These are phyloP conservation scores for Hipposideros larvatus DNA, from an alignment of 2,797 vertebrate genomes.

Conservation along the genomic window DNA sequence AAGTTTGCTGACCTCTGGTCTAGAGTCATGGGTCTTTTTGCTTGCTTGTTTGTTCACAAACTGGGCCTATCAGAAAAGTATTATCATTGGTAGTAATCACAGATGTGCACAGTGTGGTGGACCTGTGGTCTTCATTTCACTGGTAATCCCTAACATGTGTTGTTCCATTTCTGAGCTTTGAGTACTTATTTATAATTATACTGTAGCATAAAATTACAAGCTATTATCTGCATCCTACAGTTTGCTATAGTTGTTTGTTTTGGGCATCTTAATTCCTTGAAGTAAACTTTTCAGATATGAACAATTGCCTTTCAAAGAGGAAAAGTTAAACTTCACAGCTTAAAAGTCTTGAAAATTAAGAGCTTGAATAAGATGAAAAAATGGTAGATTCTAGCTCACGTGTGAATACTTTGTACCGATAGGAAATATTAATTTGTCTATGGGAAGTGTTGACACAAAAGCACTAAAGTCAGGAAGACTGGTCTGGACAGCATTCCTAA, in stretches of 20 bases:
- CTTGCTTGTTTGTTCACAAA: constrained; percentile 8
- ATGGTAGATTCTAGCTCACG: not conserved
- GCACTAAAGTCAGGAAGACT: not conserved
- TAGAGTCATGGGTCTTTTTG: not conserved
- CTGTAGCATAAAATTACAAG: constrained; percentile 31
- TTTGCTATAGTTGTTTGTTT: not conserved
- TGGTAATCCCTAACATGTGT: not conserved
- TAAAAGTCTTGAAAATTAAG: constrained; percentile 42
- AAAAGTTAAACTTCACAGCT: constrained; percentile 9
- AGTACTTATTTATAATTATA: not conserved
- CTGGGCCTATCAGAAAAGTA: constrained; percentile 10
- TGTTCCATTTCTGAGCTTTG: constrained; percentile 16
- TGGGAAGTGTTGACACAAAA: not conserved
- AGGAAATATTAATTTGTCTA: not conserved
- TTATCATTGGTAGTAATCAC: constrained; percentile 26
- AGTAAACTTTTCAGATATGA: not conserved
- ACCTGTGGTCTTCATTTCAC: not conserved
- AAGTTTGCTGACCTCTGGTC: too few species aligned
- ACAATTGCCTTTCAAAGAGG: constrained; percentile 35
- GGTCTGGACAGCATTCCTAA: not conserved
- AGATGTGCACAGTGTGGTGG: not conserved
- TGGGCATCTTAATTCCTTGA: not conserved
- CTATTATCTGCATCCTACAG: not conserved
- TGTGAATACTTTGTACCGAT: not conserved
- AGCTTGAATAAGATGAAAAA: not conserved